These are phyloP conservation scores for Lycodopsis pacificus DNA, from an alignment of 2,797 vertebrate species.

Conservation along the genomic window DNA sequence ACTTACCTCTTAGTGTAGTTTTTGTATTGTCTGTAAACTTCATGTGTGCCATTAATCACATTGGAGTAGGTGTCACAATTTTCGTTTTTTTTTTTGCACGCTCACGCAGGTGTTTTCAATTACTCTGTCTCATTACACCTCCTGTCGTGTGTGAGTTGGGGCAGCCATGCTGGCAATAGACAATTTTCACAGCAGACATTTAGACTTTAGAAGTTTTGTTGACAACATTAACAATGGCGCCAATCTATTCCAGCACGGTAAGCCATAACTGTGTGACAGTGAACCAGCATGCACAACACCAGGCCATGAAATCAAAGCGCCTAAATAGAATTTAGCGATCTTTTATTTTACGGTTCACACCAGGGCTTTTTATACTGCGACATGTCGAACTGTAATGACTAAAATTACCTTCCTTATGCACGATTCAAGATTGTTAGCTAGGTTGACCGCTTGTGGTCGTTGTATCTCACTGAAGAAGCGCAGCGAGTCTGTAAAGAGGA, in stretches of 20 bases:
- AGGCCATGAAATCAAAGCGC: background rate
- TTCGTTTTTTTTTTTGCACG: background rate
- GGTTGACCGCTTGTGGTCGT: background rate
- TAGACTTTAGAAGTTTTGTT: background rate
- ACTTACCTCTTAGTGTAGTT: too few species aligned
- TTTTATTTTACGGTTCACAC: background rate
- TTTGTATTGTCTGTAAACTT: background rate
- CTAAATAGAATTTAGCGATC: background rate
- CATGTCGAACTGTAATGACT: background rate
- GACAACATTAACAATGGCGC: background rate
- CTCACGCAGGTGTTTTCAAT: background rate
- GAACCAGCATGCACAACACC: background rate
- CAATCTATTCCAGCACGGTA: background rate
- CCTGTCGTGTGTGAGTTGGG: background rate
- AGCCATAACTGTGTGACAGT: background rate
- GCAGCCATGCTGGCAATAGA: background rate
- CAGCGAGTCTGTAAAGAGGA: background rate
- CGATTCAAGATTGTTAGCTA: background rate
- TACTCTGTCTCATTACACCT: background rate
- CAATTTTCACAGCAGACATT: background rate
- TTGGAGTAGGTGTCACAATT: background rate
- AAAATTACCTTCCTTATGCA: background rate
- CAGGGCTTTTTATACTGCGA: background rate
- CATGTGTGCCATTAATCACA: background rate
- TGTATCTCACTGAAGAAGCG: background rate